Evolutionary conservation across 2,888 invertebrate species (phyloP).

Genomic region (Synanthedon andrenaeformis): DNA sequence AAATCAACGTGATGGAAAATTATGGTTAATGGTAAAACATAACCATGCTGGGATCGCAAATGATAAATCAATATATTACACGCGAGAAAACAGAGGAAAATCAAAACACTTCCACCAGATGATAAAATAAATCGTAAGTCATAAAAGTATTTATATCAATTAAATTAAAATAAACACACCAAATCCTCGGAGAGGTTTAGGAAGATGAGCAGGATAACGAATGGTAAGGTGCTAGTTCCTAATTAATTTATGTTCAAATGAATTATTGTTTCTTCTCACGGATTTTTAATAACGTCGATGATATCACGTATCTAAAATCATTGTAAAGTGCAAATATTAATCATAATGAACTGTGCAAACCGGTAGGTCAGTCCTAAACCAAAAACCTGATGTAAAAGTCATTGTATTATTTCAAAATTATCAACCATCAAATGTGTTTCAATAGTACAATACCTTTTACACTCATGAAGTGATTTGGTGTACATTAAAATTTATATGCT

Average conservation of each 20-base stretch:
- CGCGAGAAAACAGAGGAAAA: slow-evolving; percentile 64
- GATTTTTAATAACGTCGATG: slow-evolving; percentile 52
- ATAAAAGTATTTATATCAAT: slow-evolving; percentile 44
- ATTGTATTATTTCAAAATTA: slow-evolving; percentile 21
- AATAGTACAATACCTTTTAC: slow-evolving; percentile 48
- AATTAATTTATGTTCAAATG: slow-evolving; percentile 46
- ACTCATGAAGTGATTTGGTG: slow-evolving; percentile 55
- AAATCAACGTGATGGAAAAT: slow-evolving; percentile 30
- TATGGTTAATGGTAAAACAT: slow-evolving; percentile 43
- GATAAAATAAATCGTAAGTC: slow-evolving; percentile 55
- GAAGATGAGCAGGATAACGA: slow-evolving; percentile 57
- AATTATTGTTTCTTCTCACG: slow-evolving; percentile 43
- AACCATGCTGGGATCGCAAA: slow-evolving; percentile 65
- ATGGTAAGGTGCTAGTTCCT: slow-evolving; percentile 61
- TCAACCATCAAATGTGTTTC: slow-evolving; percentile 6
- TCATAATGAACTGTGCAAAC: slow-evolving; percentile 52
- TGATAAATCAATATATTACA: slow-evolving; percentile 50
- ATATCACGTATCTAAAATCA: slow-evolving; percentile 58
- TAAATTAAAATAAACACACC: slow-evolving; percentile 67
- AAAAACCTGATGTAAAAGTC: slow-evolving; percentile 43
- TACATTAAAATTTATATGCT: slow-evolving; percentile 25
- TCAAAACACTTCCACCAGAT: slow-evolving; percentile 71
- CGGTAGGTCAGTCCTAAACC: slow-evolving; percentile 47
- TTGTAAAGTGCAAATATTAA: slow-evolving; percentile 60
- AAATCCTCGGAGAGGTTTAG: slow-evolving; percentile 69